A percentile compares a stretch with the other conserved stretches of the same genome.
phyloP scores from a whole-genome alignment of 1,140 invertebrate genomes.

The Hycleus cichorii region DNA sequence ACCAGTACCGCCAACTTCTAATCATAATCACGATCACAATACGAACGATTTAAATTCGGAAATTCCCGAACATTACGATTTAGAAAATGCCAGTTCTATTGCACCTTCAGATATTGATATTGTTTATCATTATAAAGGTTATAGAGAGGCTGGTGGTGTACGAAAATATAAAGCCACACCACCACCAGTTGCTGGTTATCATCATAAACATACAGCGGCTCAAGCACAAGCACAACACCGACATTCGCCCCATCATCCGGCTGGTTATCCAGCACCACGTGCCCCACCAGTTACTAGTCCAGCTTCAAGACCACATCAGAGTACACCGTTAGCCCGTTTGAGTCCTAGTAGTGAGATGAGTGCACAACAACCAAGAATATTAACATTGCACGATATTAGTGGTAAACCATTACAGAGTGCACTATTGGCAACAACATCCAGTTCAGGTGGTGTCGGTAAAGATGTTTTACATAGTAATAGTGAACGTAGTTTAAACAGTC shows the following conservation, averaged over 20 bases:
- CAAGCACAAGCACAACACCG: conserved; percentile 56
- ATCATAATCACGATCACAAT: conserved; percentile 60
- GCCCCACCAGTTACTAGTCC: conserved; percentile 57
- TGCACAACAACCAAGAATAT: conserved; percentile 80
- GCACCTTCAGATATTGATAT: conserved; percentile 96
- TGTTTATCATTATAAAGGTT: conserved; percentile 93
- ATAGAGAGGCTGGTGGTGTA: conserved; percentile 69
- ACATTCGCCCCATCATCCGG: conserved; percentile 60
- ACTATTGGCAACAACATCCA: conserved; percentile 77
- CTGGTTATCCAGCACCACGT: conserved; percentile 55
- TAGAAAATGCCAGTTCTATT: conserved; percentile 95
- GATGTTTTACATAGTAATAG: conserved; percentile 79
- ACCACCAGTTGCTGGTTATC: conserved; percentile 62
- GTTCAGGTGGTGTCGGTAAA: conserved; percentile 74
- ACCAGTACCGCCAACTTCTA: conserved; percentile 56
- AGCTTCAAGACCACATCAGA: conserved; percentile 66
- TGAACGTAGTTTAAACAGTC: conserved; percentile 81
- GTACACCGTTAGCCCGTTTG: conserved; percentile 79
- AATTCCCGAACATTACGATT: conserved; percentile 90
- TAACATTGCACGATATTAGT: conserved; percentile 88
- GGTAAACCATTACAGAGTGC: conserved; percentile 85
- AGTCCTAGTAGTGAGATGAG: conserved; percentile 89
- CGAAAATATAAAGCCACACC: conserved; percentile 79
- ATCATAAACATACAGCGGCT: conserved; percentile 66
- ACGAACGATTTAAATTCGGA: conserved; percentile 67